Conservation (phyloP, 2,888 invertebrate species). For the Parascotia fuliginaria region DNA sequence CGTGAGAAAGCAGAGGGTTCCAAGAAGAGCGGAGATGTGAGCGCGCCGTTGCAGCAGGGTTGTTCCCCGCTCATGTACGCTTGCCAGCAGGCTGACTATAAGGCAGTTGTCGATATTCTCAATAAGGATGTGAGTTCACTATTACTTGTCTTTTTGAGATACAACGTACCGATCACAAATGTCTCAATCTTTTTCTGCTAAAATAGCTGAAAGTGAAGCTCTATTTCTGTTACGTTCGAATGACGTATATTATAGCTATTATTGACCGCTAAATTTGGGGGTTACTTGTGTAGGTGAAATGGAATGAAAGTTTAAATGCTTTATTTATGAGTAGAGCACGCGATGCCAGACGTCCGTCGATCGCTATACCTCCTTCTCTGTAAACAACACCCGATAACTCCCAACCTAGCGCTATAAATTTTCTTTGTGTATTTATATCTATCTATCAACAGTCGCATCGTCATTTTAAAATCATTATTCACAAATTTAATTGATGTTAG, state of each 20-base stretch:
- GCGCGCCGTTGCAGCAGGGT: constrained; percentile 86
- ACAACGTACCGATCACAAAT: neutral
- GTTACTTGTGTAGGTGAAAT: constrained; percentile 47
- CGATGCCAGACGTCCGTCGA: constrained; percentile 63
- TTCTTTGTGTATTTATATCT: constrained; percentile 37
- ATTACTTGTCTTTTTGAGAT: constrained; percentile 3
- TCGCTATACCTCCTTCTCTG: constrained; percentile 50
- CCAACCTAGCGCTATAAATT: constrained; percentile 23
- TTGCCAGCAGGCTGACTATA: constrained; percentile 94
- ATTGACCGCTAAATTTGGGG: constrained; percentile 2
- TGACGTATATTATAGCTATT: neutral
- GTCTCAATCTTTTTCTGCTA: no score
- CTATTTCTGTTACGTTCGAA: neutral
- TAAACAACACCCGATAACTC: constrained; percentile 56
- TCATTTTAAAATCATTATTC: constrained; percentile 15
- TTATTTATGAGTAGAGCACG: constrained; percentile 56
- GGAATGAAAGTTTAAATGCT: constrained; percentile 55
- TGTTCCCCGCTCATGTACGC: constrained; percentile 96
- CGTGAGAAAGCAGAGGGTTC: constrained; percentile 72
- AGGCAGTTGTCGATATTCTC: constrained; percentile 90
- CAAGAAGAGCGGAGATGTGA: constrained; percentile 69
- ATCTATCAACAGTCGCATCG: constrained; percentile 16
- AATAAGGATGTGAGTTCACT: constrained; percentile 89
- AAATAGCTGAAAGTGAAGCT: no score
- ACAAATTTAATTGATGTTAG: neutral